Evolutionary conservation across 2,113 vertebrate genomes (phyloP), one percentile per base, ranked within the genome.

Genomic region (Thunnus maccoyii): DNA sequence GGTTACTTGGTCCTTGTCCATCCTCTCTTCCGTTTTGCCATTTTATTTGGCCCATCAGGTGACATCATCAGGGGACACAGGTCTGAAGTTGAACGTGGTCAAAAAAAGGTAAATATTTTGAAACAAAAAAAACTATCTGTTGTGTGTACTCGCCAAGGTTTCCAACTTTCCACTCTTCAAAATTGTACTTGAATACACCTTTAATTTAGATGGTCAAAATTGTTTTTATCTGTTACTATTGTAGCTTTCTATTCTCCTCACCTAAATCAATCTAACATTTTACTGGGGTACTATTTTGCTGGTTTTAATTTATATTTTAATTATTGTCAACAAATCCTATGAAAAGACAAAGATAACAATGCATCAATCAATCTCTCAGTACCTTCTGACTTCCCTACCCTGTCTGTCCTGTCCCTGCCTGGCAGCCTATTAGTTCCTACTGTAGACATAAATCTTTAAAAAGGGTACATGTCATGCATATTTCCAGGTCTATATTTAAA

Each of bases 81-180:
- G 69, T 58, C n/a, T 46, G 30, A 66, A 20, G 50, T 27, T 61
- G 76, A 62, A 75, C 22, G 14, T 15, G n/a, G 27, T 54, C 54
- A 66, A 66, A 27, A 52, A 80, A 14, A 51, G 54, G 61, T 56
- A 27, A 67, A 63, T 51, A 62, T 52, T 52, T 61, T 30, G 3
- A 51, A 64, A 56, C 36, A 51, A 7, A 41, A 41, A 30, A 9
- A 9, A 8, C 36, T 41, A 32, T 51, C 54, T 72, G 47, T 20
- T 13, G 5, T 25, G 22, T 55, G 22, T 41, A 41, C 32, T 41
- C 20, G 44, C 30, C 52, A 17, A 58, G 13, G 22, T 56, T 76
- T 68, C 58, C 12, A 69, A 41, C 36, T 41, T 41, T 41, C 36
- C 36, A 41, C 9, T 41, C 36, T 41, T 41, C 36, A 41, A 41